A percentile compares a stretch with the other conserved stretches of the same genome.
These are phyloP conservation scores for Sminthurinus signatus DNA, from an alignment of 1,140 invertebrate species.

Conservation along the genomic window DNA sequence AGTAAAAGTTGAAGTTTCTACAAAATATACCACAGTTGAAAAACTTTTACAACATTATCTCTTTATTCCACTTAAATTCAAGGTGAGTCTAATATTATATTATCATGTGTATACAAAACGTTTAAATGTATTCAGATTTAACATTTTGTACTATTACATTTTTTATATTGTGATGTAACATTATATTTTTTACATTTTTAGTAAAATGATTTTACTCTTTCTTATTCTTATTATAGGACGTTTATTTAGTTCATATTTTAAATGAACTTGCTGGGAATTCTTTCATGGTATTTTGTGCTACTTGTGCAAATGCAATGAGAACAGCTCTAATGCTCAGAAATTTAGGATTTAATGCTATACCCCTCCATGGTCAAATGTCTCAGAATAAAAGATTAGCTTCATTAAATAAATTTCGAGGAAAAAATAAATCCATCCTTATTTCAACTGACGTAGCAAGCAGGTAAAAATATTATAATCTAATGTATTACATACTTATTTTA, in stretches of 20 bases:
- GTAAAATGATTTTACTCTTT: too few species aligned
- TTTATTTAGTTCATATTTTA: constrained; percentile 91
- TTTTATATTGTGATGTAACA: too few species aligned
- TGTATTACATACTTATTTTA: not conserved
- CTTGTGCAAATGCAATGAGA: constrained; percentile 85
- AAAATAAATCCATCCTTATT: constrained; percentile 78
- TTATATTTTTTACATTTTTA: too few species aligned
- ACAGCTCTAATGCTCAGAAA: constrained; percentile 80
- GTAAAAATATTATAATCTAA: constrained; percentile 48
- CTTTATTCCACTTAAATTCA: constrained; percentile 94
- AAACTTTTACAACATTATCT: constrained; percentile 92
- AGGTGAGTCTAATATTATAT: too few species aligned
- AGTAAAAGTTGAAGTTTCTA: constrained; percentile 80
- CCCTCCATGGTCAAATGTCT: constrained; percentile 95
- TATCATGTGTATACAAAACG: too few species aligned
- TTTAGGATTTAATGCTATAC: constrained; percentile 83
- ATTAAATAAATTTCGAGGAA: constrained; percentile 87
- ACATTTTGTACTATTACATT: too few species aligned
- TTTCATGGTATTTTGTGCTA: constrained; percentile 95
- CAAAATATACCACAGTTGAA: constrained; percentile 96
- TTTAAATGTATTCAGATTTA: too few species aligned
- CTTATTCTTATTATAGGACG: constrained; percentile 59
- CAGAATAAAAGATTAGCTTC: constrained; percentile 87
- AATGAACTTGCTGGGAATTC: constrained; percentile 95
- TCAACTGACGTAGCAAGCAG: constrained; percentile 97